Base-by-base conservation (phyloP, 2,797 vertebrate species). In the Spondyliosoma cantharus region DNA sequence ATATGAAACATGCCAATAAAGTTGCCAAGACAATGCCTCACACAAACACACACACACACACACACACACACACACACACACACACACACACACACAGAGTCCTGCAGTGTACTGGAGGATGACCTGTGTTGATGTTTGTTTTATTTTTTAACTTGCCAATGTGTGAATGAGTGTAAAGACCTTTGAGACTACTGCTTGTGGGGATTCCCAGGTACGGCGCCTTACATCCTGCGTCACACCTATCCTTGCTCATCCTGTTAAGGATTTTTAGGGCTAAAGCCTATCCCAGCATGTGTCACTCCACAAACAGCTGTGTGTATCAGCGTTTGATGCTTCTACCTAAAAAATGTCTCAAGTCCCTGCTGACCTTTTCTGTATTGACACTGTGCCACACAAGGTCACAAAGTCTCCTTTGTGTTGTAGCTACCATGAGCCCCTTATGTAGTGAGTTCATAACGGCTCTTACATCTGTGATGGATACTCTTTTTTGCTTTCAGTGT, bases 1-100 rank as follows among this genome's bases (percentile, higher is more conserved):
- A 90, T 87, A 80, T 86, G 76, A 89, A 86, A 64, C 62, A 57
- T 58, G 71, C 37, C 82, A 75, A 11, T 27, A n/a, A 3, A 22
- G 54, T 46, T 71, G 60, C 49, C 42, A 76, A 62, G 32, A 66
- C 43, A 49, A 32, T 71, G 50, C 32, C 24, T 22, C 56, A 57
- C 13, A 60, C n/a, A 20, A 25, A 74, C 22, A 62, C 4, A 22
- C 54, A 59, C 9, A 56, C 19, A 20, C 25, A 74, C 22, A 43
- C 43, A 50, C 59, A 57, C n/a, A 32, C 43, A 24, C 62, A 25
- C 42, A 53, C 25, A 69, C 54, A 62, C 3, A 22, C 53, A 59
- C 9, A 56, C n/a, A 20, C 25, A 74, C 22, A 43, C 43, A 50
- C 59, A 57, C n/a, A 32, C 43, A 22, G 4, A 46, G 15, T 46